phyloP scores from a whole-genome alignment of 30 jellyfish, hydroid and myxozoan species.

The Sanderia malayensis region DNA sequence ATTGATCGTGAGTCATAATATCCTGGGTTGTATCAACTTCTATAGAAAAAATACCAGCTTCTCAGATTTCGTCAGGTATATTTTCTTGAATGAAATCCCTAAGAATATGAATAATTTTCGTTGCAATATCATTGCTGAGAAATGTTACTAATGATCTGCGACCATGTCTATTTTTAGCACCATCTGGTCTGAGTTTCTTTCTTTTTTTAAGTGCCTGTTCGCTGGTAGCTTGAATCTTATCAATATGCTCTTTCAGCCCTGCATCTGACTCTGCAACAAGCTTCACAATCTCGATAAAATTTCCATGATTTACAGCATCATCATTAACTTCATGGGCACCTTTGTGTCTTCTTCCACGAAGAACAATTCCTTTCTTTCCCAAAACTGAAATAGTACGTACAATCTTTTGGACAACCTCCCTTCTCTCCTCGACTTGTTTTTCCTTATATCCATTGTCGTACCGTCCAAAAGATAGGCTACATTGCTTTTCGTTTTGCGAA shows the following conservation, averaged over 20 bases:
- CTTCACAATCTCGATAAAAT: conserved; percentile 11
- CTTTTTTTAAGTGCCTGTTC: conserved; percentile 23
- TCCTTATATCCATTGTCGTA: not conserved
- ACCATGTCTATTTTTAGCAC: conserved; percentile 27
- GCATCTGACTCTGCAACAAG: conserved; percentile 24
- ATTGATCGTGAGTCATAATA: conserved; percentile 17
- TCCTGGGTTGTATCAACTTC: conserved; percentile 20
- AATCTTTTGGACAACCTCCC: conserved; percentile 30
- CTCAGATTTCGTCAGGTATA: conserved; percentile 8
- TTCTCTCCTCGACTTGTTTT: conserved; percentile 21
- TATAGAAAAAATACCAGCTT: conserved; percentile 27
- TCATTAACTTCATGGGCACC: conserved; percentile 37
- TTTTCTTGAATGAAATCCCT: conserved; percentile 28
- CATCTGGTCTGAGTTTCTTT: not conserved
- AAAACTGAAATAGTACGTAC: conserved; percentile 8
- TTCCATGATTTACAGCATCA: not conserved
- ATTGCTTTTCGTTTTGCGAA: not conserved
- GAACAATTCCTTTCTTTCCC: conserved; percentile 32
- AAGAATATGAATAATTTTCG: conserved; percentile 11
- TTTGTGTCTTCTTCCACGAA: conserved; percentile 35
- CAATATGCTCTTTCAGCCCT: conserved; percentile 20
- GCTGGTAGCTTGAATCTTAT: conserved; percentile 35
- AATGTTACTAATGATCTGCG: conserved; percentile 24
- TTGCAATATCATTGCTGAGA: conserved; percentile 18
- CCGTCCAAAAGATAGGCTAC: not conserved